These are phyloP conservation scores for Drosophila borealis DNA, from an alignment of 2,888 invertebrate species.

Conservation along the genomic window DNA sequence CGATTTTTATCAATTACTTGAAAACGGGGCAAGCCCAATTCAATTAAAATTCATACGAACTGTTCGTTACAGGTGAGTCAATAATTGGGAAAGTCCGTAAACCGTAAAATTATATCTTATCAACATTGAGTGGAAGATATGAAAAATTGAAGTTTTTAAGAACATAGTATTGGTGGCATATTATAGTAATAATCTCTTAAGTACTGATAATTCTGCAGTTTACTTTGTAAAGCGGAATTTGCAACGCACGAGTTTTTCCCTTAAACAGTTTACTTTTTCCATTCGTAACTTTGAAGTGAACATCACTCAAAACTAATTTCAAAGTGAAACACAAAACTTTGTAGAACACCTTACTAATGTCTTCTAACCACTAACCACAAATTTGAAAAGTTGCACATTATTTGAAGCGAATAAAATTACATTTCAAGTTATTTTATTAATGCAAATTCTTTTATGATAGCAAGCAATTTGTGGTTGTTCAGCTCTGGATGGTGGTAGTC, in stretches of 20 bases:
- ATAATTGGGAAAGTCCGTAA: too few relatives aligned
- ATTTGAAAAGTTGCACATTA: constrained; percentile 26
- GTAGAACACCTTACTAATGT: constrained; percentile 4
- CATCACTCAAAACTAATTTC: constrained; percentile 4
- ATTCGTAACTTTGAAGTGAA: background rate
- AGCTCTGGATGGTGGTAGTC: constrained; percentile 10
- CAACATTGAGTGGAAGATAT: too few relatives aligned
- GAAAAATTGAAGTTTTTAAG: too few relatives aligned
- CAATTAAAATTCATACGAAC: too few relatives aligned
- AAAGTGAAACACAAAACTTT: constrained; percentile 4
- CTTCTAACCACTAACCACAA: constrained; percentile 15
- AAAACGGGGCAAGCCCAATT: too few relatives aligned
- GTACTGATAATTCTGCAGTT: too few relatives aligned
- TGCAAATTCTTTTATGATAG: constrained; percentile 43
- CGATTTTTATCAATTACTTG: too few relatives aligned
- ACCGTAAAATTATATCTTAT: too few relatives aligned
- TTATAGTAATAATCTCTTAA: too few relatives aligned
- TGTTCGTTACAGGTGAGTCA: too few relatives aligned
- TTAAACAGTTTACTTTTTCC: background rate
- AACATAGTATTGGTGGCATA: too few relatives aligned
- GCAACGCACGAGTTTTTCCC: background rate
- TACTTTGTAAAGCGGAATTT: too few relatives aligned
- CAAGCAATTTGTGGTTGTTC: constrained; percentile 39
- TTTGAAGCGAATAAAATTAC: constrained; percentile 25
- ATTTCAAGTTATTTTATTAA: constrained; percentile 35